Evolutionary conservation across 2,888 invertebrate species (phyloP), one percentile per base, ranked within the genome.

Genomic region (Anodontia alba): DNA sequence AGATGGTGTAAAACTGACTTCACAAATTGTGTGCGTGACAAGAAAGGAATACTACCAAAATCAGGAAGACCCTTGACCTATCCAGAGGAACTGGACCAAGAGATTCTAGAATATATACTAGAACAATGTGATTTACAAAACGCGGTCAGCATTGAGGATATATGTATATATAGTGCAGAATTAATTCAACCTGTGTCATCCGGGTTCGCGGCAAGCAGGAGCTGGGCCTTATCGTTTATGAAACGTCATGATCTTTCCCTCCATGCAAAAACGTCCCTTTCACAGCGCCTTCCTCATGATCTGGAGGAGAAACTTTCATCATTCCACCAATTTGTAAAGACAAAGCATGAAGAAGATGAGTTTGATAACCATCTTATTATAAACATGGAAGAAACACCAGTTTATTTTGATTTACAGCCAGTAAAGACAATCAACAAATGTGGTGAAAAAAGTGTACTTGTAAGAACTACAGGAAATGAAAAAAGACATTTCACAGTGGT

Each of bases 381-480:
- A 0, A 80, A 83, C 42, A 83, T 83, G 80, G 80, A 83, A 36
- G 78, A 83, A 43, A 73, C 78, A 0, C 76, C 76, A 1, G 49
- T 76, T 29, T 71, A 70, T 51, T 76, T 76, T 46, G 76, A 71
- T 49, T 51, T 84, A 20, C 70, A 78, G 17, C 84, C 78, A 3
- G 42, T 54, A n/a, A n/a, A n/a, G n/a, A n/a, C n/a, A n/a, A n/a
- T n/a, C n/a, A n/a, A n/a, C n/a, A n/a, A n/a, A n/a, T n/a, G n/a
- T n/a, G n/a, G n/a, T n/a, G n/a, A n/a, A n/a, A n/a, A n/a, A n/a
- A n/a, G n/a, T n/a, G n/a, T n/a, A n/a, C n/a, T n/a, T n/a, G n/a
- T n/a, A n/a, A n/a, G n/a, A n/a, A n/a, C n/a, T n/a, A n/a, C n/a
- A n/a, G 51, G n/a, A n/a, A n/a, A n/a, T n/a, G 29, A 46, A 79